Evolutionary conservation across 1,140 invertebrate species (phyloP).

Genomic region (Phortica variegata): DNA sequence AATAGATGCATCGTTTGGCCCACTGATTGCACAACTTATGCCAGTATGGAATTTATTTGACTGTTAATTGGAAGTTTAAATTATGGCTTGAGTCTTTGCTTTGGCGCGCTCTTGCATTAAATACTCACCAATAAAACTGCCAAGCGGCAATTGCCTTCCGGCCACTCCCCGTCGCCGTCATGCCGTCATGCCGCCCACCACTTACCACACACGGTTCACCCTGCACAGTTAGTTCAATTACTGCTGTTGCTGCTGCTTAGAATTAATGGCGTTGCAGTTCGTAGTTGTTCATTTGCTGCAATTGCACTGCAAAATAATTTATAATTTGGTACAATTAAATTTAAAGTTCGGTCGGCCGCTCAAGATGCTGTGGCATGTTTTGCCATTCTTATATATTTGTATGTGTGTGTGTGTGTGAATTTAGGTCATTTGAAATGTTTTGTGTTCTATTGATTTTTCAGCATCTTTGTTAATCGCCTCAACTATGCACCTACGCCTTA

Average conservation of each 20-base stretch:
- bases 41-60: slow-evolving; percentile 51
- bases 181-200: no score
- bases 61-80: slow-evolving; percentile 53
- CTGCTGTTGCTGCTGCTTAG: slow-evolving; percentile 30
- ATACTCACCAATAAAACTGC: no score
- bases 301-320: slow-evolving; percentile 48
- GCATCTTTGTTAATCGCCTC: background rate
- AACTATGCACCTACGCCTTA: background rate
- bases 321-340: slow-evolving; percentile 50
- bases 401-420: no score
- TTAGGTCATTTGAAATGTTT: slow-evolving; percentile 45
- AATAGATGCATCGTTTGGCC: no score
- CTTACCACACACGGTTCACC: no score
- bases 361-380: slow-evolving; percentile 5
- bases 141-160: no score
- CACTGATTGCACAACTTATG: no score
- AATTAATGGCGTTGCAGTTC: slow-evolving; percentile 47
- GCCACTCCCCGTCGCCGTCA: no score
- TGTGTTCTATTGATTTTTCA: slow-evolving; percentile 47
- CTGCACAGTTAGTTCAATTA: no score
- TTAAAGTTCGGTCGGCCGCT: slow-evolving; percentile 19
- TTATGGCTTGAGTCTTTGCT: slow-evolving; percentile 45
- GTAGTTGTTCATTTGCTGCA: slow-evolving; percentile 27
- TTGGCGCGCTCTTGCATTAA: background rate
- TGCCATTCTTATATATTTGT: slow-evolving; percentile 20